Evolutionary conservation across 2,888 invertebrate genomes (phyloP).

Genomic region (Nowickia ferox): DNA sequence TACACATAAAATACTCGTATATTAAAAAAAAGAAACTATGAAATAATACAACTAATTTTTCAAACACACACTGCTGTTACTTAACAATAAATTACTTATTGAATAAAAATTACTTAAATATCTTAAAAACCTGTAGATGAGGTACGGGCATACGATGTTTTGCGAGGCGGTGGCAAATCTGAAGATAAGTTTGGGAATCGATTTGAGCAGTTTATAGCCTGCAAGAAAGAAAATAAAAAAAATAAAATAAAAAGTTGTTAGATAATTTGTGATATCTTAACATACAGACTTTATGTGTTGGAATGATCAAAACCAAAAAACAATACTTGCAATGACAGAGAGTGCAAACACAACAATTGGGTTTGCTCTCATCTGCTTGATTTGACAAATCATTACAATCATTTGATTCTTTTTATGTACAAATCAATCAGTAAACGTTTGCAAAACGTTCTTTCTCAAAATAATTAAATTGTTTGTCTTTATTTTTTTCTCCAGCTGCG

Average conservation of each 20-base stretch:
- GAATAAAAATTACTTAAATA: background rate
- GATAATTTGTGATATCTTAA: background rate
- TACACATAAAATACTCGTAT: background rate
- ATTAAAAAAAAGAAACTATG: background rate
- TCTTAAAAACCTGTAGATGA: conserved; percentile 79
- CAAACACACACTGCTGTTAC: background rate
- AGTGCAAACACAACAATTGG: too few relatives aligned
- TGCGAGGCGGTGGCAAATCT: conserved; percentile 80
- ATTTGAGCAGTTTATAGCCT: conserved; percentile 81
- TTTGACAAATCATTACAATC: too few relatives aligned
- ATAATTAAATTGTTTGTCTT: too few relatives aligned
- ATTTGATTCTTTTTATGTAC: too few relatives aligned
- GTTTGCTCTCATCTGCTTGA: too few relatives aligned
- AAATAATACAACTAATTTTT: background rate
- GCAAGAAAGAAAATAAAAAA: conserved; percentile 53
- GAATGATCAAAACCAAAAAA: too few relatives aligned
- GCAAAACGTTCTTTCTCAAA: too few relatives aligned
- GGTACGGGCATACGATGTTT: conserved; percentile 80
- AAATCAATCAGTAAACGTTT: too few relatives aligned
- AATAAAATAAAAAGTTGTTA: background rate
- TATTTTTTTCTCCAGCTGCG: too few relatives aligned
- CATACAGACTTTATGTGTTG: too few relatives aligned
- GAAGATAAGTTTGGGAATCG: conserved; percentile 79
- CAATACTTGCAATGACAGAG: too few relatives aligned
- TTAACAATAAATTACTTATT: background rate